Conservation (phyloP, 2,113 vertebrate genomes). For the Capricornis sumatraensis region DNA sequence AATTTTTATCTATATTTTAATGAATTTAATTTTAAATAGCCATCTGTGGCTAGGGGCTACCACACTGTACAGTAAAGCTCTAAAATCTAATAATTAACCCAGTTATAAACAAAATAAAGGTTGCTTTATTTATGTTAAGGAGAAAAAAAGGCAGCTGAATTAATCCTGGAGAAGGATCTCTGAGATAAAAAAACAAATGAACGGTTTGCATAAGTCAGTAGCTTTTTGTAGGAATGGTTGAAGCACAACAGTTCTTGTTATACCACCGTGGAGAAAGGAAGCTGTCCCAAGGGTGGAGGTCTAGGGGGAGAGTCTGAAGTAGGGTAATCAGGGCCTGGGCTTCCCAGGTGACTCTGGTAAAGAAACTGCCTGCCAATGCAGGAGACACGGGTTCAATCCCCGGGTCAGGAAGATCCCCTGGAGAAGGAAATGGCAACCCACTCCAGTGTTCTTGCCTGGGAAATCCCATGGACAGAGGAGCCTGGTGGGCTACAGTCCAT, state of each 20-base stretch:
- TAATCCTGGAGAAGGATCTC: background rate
- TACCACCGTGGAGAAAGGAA: background rate
- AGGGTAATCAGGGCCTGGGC: background rate
- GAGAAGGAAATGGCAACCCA: background rate
- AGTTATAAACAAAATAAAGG: slow-evolving; percentile 13
- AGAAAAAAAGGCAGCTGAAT: background rate
- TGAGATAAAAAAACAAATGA: background rate
- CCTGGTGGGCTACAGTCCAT: background rate
- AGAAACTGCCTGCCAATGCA: background rate
- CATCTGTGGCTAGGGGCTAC: background rate
- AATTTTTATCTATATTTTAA: background rate
- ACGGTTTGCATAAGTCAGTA: background rate
- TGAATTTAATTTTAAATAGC: slow-evolving; percentile 11
- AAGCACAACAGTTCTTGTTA: background rate
- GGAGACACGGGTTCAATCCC: background rate
- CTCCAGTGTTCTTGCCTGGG: background rate
- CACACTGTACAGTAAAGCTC: background rate
- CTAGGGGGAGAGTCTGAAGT: background rate
- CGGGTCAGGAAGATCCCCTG: background rate
- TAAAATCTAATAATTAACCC: background rate
- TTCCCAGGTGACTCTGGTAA: background rate
- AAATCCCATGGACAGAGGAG: background rate
- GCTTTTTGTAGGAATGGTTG: background rate
- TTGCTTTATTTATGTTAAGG: slow-evolving; percentile 16
- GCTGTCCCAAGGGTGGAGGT: background rate